Conservation (phyloP, 2,113 vertebrate genomes). For the Pseudolaguvia tuberculata region DNA sequence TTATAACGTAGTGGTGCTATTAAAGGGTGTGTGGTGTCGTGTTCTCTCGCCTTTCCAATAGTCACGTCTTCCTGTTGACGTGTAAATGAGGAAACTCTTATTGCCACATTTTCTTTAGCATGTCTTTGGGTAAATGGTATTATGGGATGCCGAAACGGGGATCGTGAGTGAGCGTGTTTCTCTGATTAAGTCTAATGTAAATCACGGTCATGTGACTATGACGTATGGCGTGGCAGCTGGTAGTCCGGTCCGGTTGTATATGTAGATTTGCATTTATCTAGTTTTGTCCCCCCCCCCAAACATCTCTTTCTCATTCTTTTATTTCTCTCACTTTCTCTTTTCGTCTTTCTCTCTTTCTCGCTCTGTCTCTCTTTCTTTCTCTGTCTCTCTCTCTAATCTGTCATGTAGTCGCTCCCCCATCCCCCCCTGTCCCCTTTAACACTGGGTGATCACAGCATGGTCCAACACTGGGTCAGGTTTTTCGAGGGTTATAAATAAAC, state of each 20-base stretch:
- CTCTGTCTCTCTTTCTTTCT: no score
- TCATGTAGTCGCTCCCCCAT: no score
- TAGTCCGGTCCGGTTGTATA: not conserved
- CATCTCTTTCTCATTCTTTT: not conserved
- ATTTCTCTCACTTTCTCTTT: no score
- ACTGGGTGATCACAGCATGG: not conserved
- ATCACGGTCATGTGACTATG: not conserved
- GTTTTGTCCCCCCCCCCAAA: no score
- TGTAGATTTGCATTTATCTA: not conserved
- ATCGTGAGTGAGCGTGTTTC: not conserved
- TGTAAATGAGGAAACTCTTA: not conserved
- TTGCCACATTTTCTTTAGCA: not conserved
- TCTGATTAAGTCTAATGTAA: not conserved
- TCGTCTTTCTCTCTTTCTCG: not conserved
- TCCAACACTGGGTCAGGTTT: not conserved
- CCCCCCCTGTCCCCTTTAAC: no score
- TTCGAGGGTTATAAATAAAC: slow-evolving; percentile 21
- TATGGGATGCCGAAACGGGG: not conserved
- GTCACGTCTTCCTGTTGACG: not conserved
- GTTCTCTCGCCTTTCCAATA: not conserved
- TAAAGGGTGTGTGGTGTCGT: not conserved
- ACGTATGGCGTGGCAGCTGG: not conserved
- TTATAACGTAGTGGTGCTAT: not conserved
- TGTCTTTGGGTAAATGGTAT: not conserved
- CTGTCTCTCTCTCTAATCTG: no score